Percentiles rank a stretch among this genome's conserved stretches.
These are phyloP conservation scores for Syncerus caffer DNA, from an alignment of 2,797 vertebrate species.

Conservation along the genomic window DNA sequence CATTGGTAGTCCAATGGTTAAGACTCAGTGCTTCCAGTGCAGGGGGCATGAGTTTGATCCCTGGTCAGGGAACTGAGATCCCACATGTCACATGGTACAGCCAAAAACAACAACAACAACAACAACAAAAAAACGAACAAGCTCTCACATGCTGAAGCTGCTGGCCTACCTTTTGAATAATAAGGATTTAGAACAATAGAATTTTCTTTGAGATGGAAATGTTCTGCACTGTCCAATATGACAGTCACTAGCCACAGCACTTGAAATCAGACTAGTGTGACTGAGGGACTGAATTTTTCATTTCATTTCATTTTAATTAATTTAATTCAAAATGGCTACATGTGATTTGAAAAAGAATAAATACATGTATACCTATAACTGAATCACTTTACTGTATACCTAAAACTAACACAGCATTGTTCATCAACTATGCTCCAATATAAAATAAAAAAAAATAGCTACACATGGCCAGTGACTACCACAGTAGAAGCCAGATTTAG, in stretches of 20 bases:
- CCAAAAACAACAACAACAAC: not conserved
- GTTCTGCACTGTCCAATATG: not conserved
- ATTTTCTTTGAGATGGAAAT: slow-evolving; percentile 17
- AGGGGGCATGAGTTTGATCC: not conserved
- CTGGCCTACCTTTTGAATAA: not conserved
- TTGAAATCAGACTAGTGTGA: not conserved
- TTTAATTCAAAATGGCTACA: not conserved
- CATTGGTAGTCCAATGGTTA: not conserved
- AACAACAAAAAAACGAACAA: not conserved
- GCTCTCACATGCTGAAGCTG: not conserved
- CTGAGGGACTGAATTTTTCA: not conserved
- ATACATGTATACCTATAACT: not conserved
- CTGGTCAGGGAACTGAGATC: not conserved
- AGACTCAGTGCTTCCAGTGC: not conserved
- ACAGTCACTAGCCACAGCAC: not conserved
- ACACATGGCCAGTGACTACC: not conserved
- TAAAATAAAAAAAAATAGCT: not conserved
- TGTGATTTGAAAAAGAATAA: not conserved
- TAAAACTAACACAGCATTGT: not conserved
- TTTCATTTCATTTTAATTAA: slow-evolving; percentile 19
- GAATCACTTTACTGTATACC: not conserved
- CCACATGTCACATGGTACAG: not conserved
- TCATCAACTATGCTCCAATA: not conserved
- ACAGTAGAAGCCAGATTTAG: slow-evolving; percentile 23
- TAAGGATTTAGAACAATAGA: not conserved